These are phyloP conservation scores for Peromyscus leucopus DNA, from an alignment of 2,113 vertebrate species.

Conservation along the genomic window DNA sequence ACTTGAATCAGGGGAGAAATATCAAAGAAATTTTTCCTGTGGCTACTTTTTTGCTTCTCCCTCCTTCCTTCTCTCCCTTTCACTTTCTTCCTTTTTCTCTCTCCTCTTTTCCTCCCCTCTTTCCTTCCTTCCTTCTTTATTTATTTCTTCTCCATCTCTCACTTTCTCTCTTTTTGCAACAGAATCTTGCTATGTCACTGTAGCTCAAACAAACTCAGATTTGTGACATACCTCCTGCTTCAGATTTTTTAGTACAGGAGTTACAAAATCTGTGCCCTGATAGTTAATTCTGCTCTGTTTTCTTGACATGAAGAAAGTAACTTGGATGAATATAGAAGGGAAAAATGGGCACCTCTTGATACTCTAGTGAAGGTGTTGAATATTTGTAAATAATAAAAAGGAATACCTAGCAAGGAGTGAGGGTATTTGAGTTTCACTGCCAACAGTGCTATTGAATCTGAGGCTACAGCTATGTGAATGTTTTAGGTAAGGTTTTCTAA, in stretches of 20 bases:
- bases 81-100: not conserved
- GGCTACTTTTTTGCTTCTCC: not conserved
- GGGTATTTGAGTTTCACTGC: not conserved
- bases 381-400: conserved; percentile 19
- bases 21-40: conserved; percentile 11
- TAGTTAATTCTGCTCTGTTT: conserved; percentile 23
- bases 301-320: not conserved
- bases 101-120: not conserved
- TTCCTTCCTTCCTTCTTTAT: conserved; percentile 35
- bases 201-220: not conserved
- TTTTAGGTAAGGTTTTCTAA: conserved; percentile 14
- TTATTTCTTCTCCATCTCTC: not conserved
- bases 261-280: not conserved
- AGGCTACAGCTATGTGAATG: not conserved
- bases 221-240: not conserved
- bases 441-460: not conserved
- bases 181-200: not conserved
- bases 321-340: not conserved
- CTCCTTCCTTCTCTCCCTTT: no score
- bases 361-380: not conserved
- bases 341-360: not conserved
- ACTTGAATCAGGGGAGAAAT: conserved; percentile 19
- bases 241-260: not conserved
- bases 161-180: not conserved
- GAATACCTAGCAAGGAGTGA: not conserved